A percentile compares a stretch with the other conserved stretches of the same genome.
phyloP scores from a whole-genome alignment of 2,113 vertebrate species.

The Tylochromis polylepis region DNA sequence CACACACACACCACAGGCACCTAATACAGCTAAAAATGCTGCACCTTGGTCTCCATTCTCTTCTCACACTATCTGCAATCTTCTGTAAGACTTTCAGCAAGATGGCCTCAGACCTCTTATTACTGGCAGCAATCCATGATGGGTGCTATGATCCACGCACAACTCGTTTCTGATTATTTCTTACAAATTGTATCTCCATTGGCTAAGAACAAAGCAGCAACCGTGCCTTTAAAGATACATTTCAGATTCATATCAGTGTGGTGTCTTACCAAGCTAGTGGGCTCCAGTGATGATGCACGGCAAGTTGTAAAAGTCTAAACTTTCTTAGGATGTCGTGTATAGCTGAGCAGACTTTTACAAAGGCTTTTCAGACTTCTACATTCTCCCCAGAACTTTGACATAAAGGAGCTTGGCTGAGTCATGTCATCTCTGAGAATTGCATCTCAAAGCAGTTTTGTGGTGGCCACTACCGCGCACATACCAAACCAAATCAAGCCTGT shows the following conservation, averaged over 20 bases:
- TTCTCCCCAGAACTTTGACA: conserved; percentile 25
- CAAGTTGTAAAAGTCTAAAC: conserved; percentile 7
- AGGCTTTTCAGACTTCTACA: conserved; percentile 7
- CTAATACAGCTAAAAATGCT: background rate
- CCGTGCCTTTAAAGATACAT: background rate
- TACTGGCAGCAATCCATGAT: background rate
- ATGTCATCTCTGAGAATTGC: background rate
- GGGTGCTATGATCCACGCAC: background rate
- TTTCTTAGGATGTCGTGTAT: background rate
- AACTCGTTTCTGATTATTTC: background rate
- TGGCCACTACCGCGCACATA: background rate
- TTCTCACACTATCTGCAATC: background rate
- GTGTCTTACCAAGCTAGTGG: background rate
- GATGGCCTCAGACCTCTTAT: background rate
- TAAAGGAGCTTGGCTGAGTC: background rate
- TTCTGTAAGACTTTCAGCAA: background rate
- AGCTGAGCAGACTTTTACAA: conserved; percentile 6
- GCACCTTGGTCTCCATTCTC: background rate
- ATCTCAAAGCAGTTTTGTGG: conserved; percentile 20
- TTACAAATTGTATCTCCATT: background rate
- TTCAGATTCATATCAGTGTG: background rate
- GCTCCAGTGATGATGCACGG: background rate
- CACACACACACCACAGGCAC: background rate
- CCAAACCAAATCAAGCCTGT: conserved; percentile 48
- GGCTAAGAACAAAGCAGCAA: background rate